Base-by-base conservation (phyloP, 2,888 invertebrate genomes). In the Caenorhabditis sp. region DNA sequence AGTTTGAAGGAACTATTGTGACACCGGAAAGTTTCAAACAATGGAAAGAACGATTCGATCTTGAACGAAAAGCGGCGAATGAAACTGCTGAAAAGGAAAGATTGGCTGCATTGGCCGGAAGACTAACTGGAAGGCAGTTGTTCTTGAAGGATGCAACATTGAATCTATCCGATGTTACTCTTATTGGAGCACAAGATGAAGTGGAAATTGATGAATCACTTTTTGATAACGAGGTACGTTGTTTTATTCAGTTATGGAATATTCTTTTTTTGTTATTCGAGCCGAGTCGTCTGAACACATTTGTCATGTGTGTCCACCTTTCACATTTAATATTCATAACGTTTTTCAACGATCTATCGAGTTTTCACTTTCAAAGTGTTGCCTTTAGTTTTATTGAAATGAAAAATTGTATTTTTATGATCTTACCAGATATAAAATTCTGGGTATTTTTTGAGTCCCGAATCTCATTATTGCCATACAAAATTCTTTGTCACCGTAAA, bases 31-130 rank as follows among this genome's bases (percentile, higher is more conserved):
- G 94, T 8, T 99, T 99, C 89, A 89, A 96, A 86, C 93, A 92
- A 26, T 99, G 99, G 99, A 95, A 95, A 88, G 91, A 92, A 68
- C 91, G 92, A 76, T 99, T 99, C 90, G 97, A 97, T 88, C 92
- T 92, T 37, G 96, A 97, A 88, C 92, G 93, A 89, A 63, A 66
- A 24, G 81, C 83, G 10, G 66, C 74, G n/a, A 71, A 74, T 14
- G 81, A 81, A 24, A 77, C 76, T 26, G 79, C 80, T 23, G 77
- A 80, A n/a, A 79, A 77, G 79, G 83, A 83, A 17, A 60, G 80
- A 57, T 70, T 82, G 62, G 83, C 84, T 0, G 61, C 63, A 23
- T 58, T 83, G 26, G 84, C 81, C 21, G 83, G 83, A 8, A 73
- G 79, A 19, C 64, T 83, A 24, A 81, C 87, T 3, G 97, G 97